Base-by-base conservation (phyloP, 2,113 vertebrate genomes). In the Tauraco erythrolophus region DNA sequence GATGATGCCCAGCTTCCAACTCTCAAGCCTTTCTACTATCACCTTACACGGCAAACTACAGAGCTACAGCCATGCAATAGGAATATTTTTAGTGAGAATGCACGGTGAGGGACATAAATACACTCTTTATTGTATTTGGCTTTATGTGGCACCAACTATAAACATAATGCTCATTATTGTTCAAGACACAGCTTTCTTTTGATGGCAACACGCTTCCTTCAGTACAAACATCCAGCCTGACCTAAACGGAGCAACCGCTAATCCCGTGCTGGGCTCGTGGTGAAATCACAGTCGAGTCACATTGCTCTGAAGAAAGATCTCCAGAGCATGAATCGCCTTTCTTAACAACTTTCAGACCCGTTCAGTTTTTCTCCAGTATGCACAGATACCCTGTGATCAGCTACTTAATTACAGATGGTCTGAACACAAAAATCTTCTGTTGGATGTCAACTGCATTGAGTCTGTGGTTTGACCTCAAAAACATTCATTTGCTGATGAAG, bases 321-420 rank as follows among this genome's bases (percentile, higher is more conserved):
- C 56, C 75, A 90, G 70, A 69, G 51, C 25, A 43, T 5, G 7
- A 72, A 82, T 27, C 19, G 28, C 22, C 2, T 24, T 92, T 37
- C 80, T 69, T 62, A 68, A 81, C 19, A 24, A 66, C 61, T 50
- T 69, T 53, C 60, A 80, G 24, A 7, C 8, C 6, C 35, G 31
- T 0, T 22, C 83, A 13, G 10, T 31, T 80, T 76, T 75, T 28
- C 60, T 83, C 62, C 45, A 14, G 53, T 19, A 0, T 10, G 28
- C 30, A 71, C 19, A 88, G 50, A 88, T 24, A 78, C 30, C 58
- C 43, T 60, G 64, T 91, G 91, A 92, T 58, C 95, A 87, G 11
- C 53, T 14, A 4, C 54, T 93, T 65, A 72, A 93, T 89, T 90
- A 90, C 71, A 48, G 51, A 62, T 9, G 39, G 62, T 43, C 71